Percentiles rank a stretch among this genome's conserved stretches.
Evolutionary conservation across 2,113 vertebrate species (phyloP).

Genomic region (Ceratotherium simum): DNA sequence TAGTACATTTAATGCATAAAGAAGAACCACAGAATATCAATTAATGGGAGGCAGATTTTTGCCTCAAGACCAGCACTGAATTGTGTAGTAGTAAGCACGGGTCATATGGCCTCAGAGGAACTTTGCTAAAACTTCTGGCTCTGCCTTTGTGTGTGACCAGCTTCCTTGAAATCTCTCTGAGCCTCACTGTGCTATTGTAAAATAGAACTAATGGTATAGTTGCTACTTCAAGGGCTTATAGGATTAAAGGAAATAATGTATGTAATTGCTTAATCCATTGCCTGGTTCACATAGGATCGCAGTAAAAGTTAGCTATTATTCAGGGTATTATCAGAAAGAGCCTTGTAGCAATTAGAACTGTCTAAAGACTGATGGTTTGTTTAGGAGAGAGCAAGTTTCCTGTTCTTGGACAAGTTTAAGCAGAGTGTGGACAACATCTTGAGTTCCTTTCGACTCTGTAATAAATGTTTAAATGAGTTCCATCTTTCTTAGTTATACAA

Average conservation of each 20-base stretch:
- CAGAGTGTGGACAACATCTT: not conserved
- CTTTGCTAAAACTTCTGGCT: not conserved
- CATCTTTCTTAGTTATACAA: conserved; percentile 6
- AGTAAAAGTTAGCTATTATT: not conserved
- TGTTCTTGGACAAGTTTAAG: not conserved
- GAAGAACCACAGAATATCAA: not conserved
- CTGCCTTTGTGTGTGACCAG: not conserved
- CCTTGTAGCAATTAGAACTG: not conserved
- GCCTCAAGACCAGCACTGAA: not conserved
- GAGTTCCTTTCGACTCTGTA: not conserved
- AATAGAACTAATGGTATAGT: not conserved
- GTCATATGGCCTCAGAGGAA: not conserved
- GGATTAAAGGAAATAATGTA: not conserved
- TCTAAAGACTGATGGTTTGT: not conserved
- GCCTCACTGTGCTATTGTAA: not conserved
- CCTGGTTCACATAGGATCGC: not conserved
- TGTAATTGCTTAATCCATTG: not conserved
- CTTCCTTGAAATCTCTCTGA: not conserved
- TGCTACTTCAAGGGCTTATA: not conserved
- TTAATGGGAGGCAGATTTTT: not conserved
- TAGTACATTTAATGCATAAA: not conserved
- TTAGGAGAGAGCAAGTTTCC: not conserved
- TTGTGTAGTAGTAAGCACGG: not conserved
- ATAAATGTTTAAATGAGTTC: not conserved
- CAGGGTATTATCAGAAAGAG: not conserved